Evolutionary conservation across 2,888 invertebrate genomes (phyloP).

Genomic region (Metacarcinus magister): DNA sequence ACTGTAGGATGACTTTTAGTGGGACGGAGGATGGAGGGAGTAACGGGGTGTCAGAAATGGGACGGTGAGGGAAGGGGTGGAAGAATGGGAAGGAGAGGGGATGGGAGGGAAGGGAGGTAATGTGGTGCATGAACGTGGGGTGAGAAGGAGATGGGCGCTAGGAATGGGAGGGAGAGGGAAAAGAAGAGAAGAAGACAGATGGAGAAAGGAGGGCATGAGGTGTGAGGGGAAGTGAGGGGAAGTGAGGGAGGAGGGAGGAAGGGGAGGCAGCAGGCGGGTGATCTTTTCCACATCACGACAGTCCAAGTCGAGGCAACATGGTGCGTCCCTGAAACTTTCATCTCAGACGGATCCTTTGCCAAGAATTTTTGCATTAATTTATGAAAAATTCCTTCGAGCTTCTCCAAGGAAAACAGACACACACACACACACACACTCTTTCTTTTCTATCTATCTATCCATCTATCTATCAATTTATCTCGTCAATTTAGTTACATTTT

Average conservation of each 20-base stretch:
- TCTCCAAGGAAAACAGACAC: background rate
- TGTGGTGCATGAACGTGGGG: background rate
- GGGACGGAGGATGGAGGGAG: background rate
- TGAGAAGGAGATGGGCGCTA: background rate
- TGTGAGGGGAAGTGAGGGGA: background rate
- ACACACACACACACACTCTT: conserved; percentile 36
- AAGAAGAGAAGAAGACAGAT: background rate
- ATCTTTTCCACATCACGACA: background rate
- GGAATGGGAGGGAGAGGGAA: too few species aligned
- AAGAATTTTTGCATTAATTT: conserved; percentile 29
- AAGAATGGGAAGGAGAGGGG: background rate
- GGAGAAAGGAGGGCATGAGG: background rate
- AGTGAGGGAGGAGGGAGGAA: background rate
- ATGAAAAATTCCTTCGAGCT: background rate
- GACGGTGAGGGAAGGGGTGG: background rate
- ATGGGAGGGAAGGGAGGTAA: background rate
- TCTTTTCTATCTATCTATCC: background rate
- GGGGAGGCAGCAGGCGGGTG: background rate
- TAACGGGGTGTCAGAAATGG: background rate
- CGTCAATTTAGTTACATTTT: background rate
- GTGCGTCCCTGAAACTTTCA: background rate
- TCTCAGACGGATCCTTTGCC: conserved; percentile 4
- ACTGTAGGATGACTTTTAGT: background rate
- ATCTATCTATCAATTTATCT: background rate
- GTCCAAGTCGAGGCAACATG: background rate